These are phyloP conservation scores for Metopolophium dirhodum DNA, from an alignment of 1,140 invertebrate genomes.

Conservation along the genomic window DNA sequence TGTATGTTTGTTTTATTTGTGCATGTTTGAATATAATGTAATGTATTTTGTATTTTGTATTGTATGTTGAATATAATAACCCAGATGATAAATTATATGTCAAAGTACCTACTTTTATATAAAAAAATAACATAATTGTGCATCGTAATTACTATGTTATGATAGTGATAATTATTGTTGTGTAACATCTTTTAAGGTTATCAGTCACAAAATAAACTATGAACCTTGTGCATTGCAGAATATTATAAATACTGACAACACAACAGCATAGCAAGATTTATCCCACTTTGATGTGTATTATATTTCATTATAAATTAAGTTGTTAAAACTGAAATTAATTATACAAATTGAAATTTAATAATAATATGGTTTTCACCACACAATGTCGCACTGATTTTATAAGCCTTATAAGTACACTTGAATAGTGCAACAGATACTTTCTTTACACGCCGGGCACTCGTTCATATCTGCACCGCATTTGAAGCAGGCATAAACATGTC, in stretches of 20 bases:
- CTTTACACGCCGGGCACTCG: slow-evolving; percentile 82
- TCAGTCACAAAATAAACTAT: too few species aligned
- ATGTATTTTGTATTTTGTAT: too few species aligned
- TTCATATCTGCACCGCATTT: slow-evolving; percentile 78
- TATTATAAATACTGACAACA: background rate
- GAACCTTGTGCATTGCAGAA: too few species aligned
- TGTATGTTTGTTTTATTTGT: too few species aligned
- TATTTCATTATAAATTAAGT: background rate
- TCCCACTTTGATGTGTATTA: background rate
- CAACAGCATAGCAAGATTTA: slow-evolving; percentile 24
- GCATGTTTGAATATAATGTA: too few species aligned
- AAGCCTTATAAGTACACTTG: slow-evolving; percentile 72
- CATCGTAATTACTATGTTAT: too few species aligned
- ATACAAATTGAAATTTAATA: slow-evolving; percentile 42
- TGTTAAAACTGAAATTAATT: slow-evolving; percentile 5
- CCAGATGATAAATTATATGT: too few species aligned
- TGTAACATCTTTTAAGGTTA: too few species aligned
- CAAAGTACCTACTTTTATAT: too few species aligned
- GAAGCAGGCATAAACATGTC: slow-evolving; percentile 84
- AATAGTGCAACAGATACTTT: slow-evolving; percentile 73
- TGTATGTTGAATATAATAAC: too few species aligned
- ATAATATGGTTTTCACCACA: slow-evolving; percentile 45
- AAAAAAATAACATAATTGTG: too few species aligned
- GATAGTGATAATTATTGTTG: too few species aligned
- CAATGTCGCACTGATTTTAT: background rate